These are phyloP conservation scores for Lacerta agilis DNA, from an alignment of 2,797 vertebrate genomes.

Conservation along the genomic window DNA sequence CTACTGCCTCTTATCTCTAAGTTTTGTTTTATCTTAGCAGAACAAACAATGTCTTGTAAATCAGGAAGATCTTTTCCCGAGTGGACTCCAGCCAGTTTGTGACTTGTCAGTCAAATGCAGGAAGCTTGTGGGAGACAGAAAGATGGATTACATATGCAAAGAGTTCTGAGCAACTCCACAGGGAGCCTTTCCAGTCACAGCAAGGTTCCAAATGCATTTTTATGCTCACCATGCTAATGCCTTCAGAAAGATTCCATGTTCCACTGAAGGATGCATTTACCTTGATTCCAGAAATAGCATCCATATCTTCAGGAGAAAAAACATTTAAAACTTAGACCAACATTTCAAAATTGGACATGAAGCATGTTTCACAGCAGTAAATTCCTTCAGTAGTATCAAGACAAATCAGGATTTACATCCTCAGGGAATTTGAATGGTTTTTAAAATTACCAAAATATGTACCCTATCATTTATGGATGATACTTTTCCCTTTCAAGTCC, in stretches of 20 bases:
- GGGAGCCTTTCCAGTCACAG: background rate
- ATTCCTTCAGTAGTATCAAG: background rate
- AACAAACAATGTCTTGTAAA: fast-evolving
- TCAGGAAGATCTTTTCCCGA: constrained; percentile 23
- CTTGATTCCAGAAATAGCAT: background rate
- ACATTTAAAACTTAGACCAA: background rate
- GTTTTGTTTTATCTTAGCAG: background rate
- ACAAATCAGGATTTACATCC: background rate
- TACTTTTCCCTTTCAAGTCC: background rate
- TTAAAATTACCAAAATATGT: background rate
- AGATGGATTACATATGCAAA: constrained; percentile 29
- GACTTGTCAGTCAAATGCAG: background rate
- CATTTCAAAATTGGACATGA: background rate
- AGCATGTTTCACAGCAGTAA: background rate
- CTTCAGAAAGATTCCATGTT: constrained; percentile 8
- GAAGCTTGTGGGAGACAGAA: constrained; percentile 11
- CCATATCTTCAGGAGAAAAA: background rate
- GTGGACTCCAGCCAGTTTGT: background rate
- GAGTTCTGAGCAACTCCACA: background rate
- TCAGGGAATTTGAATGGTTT: background rate
- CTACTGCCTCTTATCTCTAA: background rate
- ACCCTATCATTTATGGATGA: background rate
- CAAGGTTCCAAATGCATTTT: background rate
- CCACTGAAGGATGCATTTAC: background rate
- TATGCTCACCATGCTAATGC: background rate